Percentiles rank a stretch among this genome's conserved stretches.
phyloP scores from a whole-genome alignment of 1,140 invertebrate genomes.

The Seison nebaliae region DNA sequence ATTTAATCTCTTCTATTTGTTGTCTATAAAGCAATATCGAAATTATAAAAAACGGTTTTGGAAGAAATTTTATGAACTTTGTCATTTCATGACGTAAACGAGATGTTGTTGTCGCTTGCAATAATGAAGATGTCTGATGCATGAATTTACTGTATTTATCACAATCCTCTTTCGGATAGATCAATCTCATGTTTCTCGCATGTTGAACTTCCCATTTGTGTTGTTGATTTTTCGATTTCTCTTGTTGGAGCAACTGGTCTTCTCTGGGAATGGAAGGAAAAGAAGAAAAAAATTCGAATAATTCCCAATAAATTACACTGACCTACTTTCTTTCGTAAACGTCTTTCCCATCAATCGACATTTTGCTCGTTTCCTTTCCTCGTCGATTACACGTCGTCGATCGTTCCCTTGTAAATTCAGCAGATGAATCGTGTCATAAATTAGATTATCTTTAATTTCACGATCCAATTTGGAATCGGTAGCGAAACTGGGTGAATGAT shows the following conservation, averaged over 20 bases:
- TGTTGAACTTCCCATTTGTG: constrained; percentile 47
- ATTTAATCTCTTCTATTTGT: constrained; percentile 12
- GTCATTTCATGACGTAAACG: constrained; percentile 39
- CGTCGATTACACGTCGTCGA: constrained; percentile 40
- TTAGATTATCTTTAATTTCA: constrained; percentile 50
- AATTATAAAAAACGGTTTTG: not conserved
- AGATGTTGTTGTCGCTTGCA: constrained; percentile 47
- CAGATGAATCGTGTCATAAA: constrained; percentile 53
- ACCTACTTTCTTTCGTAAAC: constrained; percentile 26
- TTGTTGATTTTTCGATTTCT: constrained; percentile 32
- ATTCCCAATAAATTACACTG: not conserved
- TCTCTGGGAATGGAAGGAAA: constrained; percentile 18
- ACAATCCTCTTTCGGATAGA: constrained; percentile 29
- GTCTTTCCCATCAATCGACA: constrained; percentile 24
- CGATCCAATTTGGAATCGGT: constrained; percentile 52
- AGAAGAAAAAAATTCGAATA: constrained; percentile 1
- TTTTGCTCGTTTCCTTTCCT: constrained; percentile 28
- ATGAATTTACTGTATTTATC: constrained; percentile 43
- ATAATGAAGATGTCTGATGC: constrained; percentile 42
- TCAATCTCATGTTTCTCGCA: constrained; percentile 42
- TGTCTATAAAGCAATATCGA: constrained; percentile 4
- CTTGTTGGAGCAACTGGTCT: constrained; percentile 22
- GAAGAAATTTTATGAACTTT: constrained; percentile 16
- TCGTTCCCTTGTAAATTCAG: constrained; percentile 51
- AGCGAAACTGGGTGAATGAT: constrained; percentile 66